A percentile compares a stretch with the other conserved stretches of the same genome.
phyloP scores from a whole-genome alignment of 2,113 vertebrate species.

The Bolborhynchus lineola region DNA sequence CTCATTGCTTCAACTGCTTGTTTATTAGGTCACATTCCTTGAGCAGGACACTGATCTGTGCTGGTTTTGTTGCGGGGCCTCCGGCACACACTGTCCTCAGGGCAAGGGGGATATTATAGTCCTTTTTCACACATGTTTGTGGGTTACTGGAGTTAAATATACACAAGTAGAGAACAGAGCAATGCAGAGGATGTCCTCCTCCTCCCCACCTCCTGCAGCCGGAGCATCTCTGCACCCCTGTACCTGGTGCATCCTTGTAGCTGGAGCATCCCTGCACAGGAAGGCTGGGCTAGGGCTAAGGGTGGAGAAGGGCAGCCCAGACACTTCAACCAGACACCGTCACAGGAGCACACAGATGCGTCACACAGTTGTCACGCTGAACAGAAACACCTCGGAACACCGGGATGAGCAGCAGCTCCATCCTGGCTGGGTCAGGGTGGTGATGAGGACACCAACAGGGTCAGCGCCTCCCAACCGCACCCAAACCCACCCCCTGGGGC shows the following conservation, averaged over 20 bases:
- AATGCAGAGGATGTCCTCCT: not conserved
- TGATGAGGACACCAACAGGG: not conserved
- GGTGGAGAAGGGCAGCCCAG: not conserved
- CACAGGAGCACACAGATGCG: not conserved
- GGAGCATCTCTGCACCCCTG: not conserved
- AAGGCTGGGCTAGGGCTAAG: not conserved
- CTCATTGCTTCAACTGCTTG: not conserved
- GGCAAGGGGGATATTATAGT: not conserved
- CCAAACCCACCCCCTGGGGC: not conserved
- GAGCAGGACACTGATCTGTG: not conserved
- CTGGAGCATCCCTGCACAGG: not conserved
- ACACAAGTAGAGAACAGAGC: not conserved
- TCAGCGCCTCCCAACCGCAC: not conserved
- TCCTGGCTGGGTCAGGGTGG: not conserved
- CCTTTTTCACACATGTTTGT: not conserved
- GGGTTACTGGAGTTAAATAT: not conserved
- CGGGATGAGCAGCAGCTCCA: not conserved
- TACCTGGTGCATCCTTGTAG: not conserved
- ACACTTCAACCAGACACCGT: not conserved
- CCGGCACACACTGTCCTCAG: fast-evolving
- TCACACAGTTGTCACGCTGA: constrained; percentile 15
- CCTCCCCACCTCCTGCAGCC: not conserved
- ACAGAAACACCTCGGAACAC: not conserved
- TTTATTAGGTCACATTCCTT: not conserved
- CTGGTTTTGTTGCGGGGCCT: not conserved